Percentiles rank a stretch among this genome's conserved stretches.
Conservation (phyloP, 2,113 vertebrate species). For the Catharus bicknelli region DNA sequence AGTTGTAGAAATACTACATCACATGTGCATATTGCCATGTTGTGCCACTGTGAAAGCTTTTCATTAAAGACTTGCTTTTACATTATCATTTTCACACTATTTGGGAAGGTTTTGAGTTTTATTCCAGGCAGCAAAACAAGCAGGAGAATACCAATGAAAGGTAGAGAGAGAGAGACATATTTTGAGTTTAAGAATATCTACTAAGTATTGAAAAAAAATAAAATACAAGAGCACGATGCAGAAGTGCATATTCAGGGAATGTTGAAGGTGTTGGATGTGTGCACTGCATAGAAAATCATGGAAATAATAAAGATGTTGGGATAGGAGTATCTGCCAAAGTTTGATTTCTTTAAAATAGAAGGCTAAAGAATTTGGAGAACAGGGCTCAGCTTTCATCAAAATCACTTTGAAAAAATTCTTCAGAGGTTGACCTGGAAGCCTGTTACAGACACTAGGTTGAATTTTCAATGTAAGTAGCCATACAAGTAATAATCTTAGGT, state of each 20-base stretch:
- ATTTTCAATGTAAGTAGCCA: background rate
- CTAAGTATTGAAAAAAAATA: background rate
- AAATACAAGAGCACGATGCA: background rate
- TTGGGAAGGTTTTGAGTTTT: background rate
- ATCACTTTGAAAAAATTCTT: background rate
- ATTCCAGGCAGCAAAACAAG: background rate
- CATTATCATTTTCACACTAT: background rate
- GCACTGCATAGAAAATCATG: background rate
- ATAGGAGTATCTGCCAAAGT: background rate
- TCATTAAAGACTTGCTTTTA: background rate
- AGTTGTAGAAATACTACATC: too few species aligned
- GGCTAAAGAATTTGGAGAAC: background rate
- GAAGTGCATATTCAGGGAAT: background rate
- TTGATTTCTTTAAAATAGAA: background rate
- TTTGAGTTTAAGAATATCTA: background rate
- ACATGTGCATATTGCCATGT: accelerated
- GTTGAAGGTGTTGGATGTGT: background rate
- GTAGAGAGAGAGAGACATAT: background rate
- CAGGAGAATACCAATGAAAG: background rate
- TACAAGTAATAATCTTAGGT: background rate
- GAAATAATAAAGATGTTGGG: background rate
- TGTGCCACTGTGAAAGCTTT: background rate
- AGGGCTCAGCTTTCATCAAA: background rate
- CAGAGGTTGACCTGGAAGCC: background rate
- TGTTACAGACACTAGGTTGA: background rate